Conservation (phyloP, 2,113 vertebrate species). For the Nerophis lumbriciformis region DNA sequence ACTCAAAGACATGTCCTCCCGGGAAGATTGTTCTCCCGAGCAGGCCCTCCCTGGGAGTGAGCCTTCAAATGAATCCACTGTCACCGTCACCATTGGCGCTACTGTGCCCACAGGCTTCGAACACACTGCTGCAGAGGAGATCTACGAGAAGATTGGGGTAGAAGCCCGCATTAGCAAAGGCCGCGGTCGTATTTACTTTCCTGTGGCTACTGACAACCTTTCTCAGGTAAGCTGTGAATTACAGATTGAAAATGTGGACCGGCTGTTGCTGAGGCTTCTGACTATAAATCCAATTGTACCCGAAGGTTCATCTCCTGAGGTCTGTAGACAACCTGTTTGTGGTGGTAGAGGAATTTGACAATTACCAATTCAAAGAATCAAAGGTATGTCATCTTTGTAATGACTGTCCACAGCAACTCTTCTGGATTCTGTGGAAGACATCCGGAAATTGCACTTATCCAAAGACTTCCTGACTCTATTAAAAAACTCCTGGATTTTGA, state of each 20-base stretch:
- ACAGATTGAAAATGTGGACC: too few relatives aligned
- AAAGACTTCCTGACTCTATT: too few relatives aligned
- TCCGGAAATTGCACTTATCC: too few relatives aligned
- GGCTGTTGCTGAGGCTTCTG: neutral
- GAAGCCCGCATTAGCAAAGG: conserved; percentile 82
- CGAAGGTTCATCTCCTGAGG: conserved; percentile 84
- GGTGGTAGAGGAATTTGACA: conserved; percentile 83
- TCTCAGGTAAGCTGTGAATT: conserved; percentile 70
- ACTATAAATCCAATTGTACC: neutral
- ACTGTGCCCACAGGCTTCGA: conserved; percentile 96
- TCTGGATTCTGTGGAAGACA: too few relatives aligned
- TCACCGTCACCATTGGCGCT: conserved; percentile 80
- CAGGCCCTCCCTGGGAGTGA: conserved; percentile 17
- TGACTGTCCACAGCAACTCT: too few relatives aligned
- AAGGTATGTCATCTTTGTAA: conserved; percentile 74
- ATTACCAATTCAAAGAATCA: conserved; percentile 84
- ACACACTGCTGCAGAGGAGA: conserved; percentile 85
- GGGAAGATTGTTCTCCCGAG: conserved; percentile 25
- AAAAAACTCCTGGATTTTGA: too few relatives aligned
- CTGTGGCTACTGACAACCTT: conserved; percentile 77
- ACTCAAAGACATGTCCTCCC: conserved; percentile 35
- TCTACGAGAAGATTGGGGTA: conserved; percentile 85
- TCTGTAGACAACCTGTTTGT: conserved; percentile 97
- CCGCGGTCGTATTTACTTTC: conserved; percentile 91
- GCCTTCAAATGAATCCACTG: conserved; percentile 11